These are phyloP conservation scores for Osmerus eperlanus DNA, from an alignment of 2,113 vertebrate genomes.

Conservation along the genomic window DNA sequence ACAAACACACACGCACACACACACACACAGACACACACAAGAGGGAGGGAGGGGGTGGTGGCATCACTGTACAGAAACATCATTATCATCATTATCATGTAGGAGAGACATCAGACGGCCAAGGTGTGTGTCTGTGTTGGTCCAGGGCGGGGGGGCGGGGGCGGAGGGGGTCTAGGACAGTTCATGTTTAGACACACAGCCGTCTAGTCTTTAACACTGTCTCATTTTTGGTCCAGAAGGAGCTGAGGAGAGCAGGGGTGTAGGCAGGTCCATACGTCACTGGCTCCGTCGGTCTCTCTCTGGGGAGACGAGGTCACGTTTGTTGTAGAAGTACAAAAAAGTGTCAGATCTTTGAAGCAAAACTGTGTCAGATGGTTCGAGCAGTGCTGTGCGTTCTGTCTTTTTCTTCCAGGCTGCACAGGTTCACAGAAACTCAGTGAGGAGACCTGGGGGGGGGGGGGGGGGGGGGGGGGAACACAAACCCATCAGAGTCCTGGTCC, in stretches of 20 bases:
- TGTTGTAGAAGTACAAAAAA: slow-evolving; percentile 55
- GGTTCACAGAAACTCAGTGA: slow-evolving; percentile 4
- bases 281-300: not conserved
- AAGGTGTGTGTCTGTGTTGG: too few relatives aligned
- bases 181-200: too few relatives aligned
- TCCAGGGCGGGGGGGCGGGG: too few relatives aligned
- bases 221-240: too few relatives aligned
- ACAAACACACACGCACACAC: slow-evolving; percentile 20
- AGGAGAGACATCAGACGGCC: too few relatives aligned
- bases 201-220: too few relatives aligned
- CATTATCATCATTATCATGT: slow-evolving; percentile 20
- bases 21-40: too few relatives aligned
- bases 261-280: not conserved
- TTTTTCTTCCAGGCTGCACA: not conserved
- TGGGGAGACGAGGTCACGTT: slow-evolving; percentile 72
- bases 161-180: too few relatives aligned
- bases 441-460: too few relatives aligned
- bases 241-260: not conserved
- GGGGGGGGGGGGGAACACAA: too few relatives aligned
- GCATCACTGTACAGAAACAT: slow-evolving; percentile 46
- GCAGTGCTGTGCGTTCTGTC: not conserved
- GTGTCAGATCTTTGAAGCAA: slow-evolving; percentile 2
- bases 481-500: too few relatives aligned
- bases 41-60: not conserved
- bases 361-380: not conserved